Percentiles rank a stretch among this genome's conserved stretches.
Conservation (phyloP, 2,888 invertebrate species). For the Gandaritis pyraliata region DNA sequence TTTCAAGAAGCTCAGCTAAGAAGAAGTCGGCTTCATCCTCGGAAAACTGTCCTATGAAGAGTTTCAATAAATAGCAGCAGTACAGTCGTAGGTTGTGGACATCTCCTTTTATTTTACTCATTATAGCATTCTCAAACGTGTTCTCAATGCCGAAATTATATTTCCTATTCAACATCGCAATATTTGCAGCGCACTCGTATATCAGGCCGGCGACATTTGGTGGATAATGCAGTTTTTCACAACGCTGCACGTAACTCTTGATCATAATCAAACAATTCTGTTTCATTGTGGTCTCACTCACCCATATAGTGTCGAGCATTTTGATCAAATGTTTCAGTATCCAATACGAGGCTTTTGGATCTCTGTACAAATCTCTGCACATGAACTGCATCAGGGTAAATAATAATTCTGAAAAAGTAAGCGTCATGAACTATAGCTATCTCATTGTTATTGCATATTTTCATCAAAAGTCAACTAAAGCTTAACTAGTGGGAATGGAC, state of each 20-base stretch:
- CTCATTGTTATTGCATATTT: too few species aligned
- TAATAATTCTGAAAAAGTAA: slow-evolving; percentile 60
- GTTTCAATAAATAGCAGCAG: slow-evolving; percentile 66
- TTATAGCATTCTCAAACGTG: slow-evolving; percentile 56
- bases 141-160: slow-evolving; percentile 51
- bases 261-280: slow-evolving; percentile 77
- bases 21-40: slow-evolving; percentile 55
- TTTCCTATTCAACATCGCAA: slow-evolving; percentile 56
- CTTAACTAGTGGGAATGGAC: too few species aligned
- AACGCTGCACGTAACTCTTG: slow-evolving; percentile 67
- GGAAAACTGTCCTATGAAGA: slow-evolving; percentile 47
- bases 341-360: slow-evolving; percentile 61
- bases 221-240: slow-evolving; percentile 68
- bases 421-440: not conserved
- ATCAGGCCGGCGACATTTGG: slow-evolving; percentile 68
- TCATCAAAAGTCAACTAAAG: too few species aligned
- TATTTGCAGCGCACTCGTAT: slow-evolving; percentile 72
- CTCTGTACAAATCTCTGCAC: slow-evolving; percentile 69
- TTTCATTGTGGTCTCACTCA: slow-evolving; percentile 56
- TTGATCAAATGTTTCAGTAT: slow-evolving; percentile 62
- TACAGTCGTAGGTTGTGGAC: slow-evolving; percentile 67
- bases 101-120: slow-evolving; percentile 60
- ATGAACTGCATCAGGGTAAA: slow-evolving; percentile 69
- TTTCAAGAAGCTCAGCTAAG: slow-evolving; percentile 55
- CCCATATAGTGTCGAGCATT: slow-evolving; percentile 66